Conservation (phyloP, 2,113 vertebrate species). For the Otolemur garnettii region DNA sequence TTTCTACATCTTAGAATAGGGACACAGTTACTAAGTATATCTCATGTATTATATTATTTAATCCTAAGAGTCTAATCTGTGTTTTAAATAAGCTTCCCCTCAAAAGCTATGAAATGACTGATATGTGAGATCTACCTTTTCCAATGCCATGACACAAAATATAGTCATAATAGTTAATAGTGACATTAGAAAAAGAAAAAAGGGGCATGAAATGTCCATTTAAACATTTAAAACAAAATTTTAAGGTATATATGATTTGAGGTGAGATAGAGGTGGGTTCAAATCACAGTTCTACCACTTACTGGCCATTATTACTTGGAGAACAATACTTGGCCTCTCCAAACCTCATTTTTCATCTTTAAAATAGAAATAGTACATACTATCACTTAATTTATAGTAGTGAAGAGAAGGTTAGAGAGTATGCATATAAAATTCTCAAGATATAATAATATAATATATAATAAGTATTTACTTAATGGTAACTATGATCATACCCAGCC, state of each 20-base stretch:
- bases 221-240: conserved; percentile 38
- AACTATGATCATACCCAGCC: conserved; percentile 63
- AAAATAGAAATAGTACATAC: neutral
- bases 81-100: conserved; percentile 28
- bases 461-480: conserved; percentile 45
- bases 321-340: conserved; percentile 8
- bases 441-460: neutral
- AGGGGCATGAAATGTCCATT: neutral
- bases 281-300: conserved; percentile 31
- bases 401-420: conserved; percentile 64
- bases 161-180: neutral
- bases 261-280: neutral
- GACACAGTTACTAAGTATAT: neutral
- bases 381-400: conserved; percentile 44
- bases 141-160: neutral
- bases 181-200: conserved; percentile 50
- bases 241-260: neutral
- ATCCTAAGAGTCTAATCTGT: conserved; percentile 42
- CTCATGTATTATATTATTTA: conserved; percentile 2
- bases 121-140: neutral
- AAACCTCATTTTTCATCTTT: neutral
- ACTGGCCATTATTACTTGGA: conserved; percentile 27
- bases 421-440: conserved; percentile 45
- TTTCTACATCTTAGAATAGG: conserved; percentile 36
- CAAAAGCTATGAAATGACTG: conserved; percentile 3